A percentile compares a stretch with the other conserved stretches of the same genome.
These are phyloP conservation scores for Armadillidium nasatum DNA, from an alignment of 1,140 invertebrate species.

Conservation along the genomic window DNA sequence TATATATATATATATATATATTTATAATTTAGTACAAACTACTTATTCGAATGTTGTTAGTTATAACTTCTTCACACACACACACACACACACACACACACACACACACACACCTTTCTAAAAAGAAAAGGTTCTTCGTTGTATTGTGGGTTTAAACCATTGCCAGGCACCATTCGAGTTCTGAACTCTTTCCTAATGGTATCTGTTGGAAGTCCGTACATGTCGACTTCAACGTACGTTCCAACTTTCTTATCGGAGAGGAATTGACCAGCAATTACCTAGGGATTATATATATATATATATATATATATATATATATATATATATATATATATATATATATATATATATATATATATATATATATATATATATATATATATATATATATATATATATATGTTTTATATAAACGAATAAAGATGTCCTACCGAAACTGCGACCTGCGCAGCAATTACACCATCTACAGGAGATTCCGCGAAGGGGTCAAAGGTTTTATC, in stretches of 20 bases:
- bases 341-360: no score
- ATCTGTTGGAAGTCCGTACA: conserved; percentile 98
- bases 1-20: neutral
- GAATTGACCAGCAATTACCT: conserved; percentile 99
- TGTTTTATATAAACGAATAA: no score
- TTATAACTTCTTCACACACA: no score
- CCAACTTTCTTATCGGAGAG: conserved; percentile 97
- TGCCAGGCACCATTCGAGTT: conserved; percentile 89
- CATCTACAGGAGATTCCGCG: conserved; percentile 97
- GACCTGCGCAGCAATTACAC: conserved; percentile 97
- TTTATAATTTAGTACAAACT: no score
- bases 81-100: no score
- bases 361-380: no score
- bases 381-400: no score
- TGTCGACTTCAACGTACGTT: conserved; percentile 99
- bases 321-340: no score
- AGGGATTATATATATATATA: neutral
- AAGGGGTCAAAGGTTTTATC: conserved; percentile 98
- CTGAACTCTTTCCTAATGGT: conserved; percentile 98
- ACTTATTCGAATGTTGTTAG: no score
- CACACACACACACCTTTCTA: conserved; percentile 67
- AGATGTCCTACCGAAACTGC: conserved; percentile 73
- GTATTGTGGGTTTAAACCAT: conserved; percentile 95
- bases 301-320: no score
- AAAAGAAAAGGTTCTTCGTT: conserved; percentile 98